These are phyloP conservation scores for Colius striatus DNA, from an alignment of 2,113 vertebrate species.

Conservation along the genomic window DNA sequence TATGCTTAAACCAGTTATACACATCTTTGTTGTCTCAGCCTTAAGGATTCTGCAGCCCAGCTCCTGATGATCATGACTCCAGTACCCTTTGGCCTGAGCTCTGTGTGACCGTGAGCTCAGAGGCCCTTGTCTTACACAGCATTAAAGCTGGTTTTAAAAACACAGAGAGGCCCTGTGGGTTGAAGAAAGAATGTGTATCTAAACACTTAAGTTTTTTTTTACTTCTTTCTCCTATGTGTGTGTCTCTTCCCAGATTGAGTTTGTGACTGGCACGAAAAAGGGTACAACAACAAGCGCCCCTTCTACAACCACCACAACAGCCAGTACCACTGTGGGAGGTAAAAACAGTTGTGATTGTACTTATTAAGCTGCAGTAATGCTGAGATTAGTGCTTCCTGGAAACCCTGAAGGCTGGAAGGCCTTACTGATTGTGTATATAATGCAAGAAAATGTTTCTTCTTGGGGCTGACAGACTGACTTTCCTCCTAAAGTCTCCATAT, in stretches of 20 bases:
- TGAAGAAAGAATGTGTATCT: not conserved
- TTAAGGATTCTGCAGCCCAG: too few species aligned
- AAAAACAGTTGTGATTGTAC: not conserved
- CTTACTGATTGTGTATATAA: not conserved
- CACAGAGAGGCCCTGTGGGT: not conserved
- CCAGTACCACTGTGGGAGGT: conserved; percentile 91
- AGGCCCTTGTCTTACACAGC: not conserved
- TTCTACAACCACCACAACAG: conserved; percentile 84
- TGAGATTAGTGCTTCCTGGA: not conserved
- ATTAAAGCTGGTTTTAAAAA: not conserved
- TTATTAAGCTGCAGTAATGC: not conserved
- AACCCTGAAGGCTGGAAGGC: not conserved
- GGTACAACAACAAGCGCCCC: conserved; percentile 87
- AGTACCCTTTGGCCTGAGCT: not conserved
- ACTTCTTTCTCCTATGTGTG: not conserved
- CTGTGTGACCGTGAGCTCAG: not conserved
- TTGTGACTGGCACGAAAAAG: conserved; percentile 97
- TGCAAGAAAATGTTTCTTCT: not conserved
- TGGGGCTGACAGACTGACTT: not conserved
- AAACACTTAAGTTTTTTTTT: not conserved
- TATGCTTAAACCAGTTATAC: not conserved
- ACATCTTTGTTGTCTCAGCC: not conserved
- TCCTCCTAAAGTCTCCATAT: not conserved
- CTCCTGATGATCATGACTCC: not conserved
- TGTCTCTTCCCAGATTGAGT: conserved; percentile 87